Percentiles rank a stretch among this genome's conserved stretches.
phyloP scores from a whole-genome alignment of 2,888 invertebrate genomes.

The Tryphoninae sp. region DNA sequence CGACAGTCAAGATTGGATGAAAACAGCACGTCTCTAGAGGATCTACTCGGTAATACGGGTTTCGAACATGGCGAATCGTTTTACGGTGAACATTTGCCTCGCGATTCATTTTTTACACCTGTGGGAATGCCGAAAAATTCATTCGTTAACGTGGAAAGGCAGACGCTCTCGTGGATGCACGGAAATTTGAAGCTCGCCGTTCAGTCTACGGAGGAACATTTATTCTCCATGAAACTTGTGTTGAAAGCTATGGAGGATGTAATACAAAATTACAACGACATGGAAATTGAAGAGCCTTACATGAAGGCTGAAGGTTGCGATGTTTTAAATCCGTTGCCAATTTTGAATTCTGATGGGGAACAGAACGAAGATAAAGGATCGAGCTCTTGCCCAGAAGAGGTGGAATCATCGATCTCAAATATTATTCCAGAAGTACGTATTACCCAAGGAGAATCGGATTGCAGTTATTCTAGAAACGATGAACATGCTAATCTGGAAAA shows the following conservation, averaged over 20 bases:
- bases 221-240: constrained; percentile 40
- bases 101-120: constrained; percentile 20
- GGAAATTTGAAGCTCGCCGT: constrained; percentile 34
- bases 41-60: constrained; percentile 12
- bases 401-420: background rate
- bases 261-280: background rate
- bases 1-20: background rate
- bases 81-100: constrained; percentile 17
- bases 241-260: constrained; percentile 32
- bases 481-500: background rate
- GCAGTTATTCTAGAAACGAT: background rate
- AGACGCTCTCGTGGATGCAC: constrained; percentile 39
- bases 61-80: background rate
- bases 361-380: background rate
- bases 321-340: background rate
- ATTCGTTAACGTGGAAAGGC: background rate
- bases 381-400: background rate
- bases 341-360: background rate
- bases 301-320: background rate
- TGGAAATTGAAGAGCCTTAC: background rate
- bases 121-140: background rate
- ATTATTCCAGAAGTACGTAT: background rate
- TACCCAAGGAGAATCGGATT: background rate
- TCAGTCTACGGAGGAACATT: constrained; percentile 43
- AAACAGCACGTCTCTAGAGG: background rate